Evolutionary conservation across 1,140 invertebrate species (phyloP), one percentile per base, ranked within the genome.

Genomic region (Plectus sambesii): DNA sequence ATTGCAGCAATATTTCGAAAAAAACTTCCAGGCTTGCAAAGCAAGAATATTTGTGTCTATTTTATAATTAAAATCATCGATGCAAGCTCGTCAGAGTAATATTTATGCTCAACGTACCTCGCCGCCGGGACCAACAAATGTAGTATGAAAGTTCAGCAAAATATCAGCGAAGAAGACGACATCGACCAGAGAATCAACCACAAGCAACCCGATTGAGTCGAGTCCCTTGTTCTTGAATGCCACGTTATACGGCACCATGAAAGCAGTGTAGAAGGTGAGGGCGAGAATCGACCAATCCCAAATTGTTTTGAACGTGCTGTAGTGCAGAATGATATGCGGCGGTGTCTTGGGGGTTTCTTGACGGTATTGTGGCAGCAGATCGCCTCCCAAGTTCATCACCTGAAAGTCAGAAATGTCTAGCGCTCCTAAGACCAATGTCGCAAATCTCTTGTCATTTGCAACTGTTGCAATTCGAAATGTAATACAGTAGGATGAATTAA

Each of bases 161-260:
- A 99, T 99, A 76, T 99, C 94, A 72, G 99, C 93, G 77, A 99
- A 99, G 77, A 99, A 99, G 65, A 99, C 90, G 47, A 99, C 92
- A 75, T 99, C 94, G 55, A 99, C 94, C 63, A 99, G 96, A 54
- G 88, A 94, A 73, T 94, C 88, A 66, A 93, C 87, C 38, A 98
- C 94, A 73, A 89, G 90, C 49, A 88, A 94, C 76, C 97, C 59
- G 3, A 36, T 23, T 6, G 54, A 44, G n/a, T 43, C 52, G 17
- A 42, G 45, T 40, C 68, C 62, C 3, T 61, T 97, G 75, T 94
- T 96, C 75, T 94, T 94, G 78, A 98, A 98, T 68, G 94, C 90
- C 63, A 97, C 92, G 75, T 99, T 98, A 78, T 94, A 99, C 49
- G 94, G 94, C 61, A 99, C 94, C 87, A 99, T 98, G 72, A 99